phyloP scores from a whole-genome alignment of 2,888 invertebrate species.

The Hydropsyche betteni region DNA sequence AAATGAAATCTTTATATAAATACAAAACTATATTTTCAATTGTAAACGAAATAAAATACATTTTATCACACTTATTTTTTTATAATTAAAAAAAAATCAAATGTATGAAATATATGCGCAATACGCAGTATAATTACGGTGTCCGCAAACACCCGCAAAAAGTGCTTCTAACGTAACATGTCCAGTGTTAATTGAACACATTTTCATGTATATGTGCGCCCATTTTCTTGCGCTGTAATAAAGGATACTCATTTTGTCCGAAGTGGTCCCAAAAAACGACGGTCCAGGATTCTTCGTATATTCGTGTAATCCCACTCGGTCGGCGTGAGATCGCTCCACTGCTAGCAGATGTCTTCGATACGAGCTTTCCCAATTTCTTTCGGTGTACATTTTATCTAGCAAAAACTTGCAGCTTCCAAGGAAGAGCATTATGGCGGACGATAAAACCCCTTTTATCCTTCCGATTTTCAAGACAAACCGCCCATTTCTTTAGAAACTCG shows the following conservation, averaged over 20 bases:
- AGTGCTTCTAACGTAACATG: no score
- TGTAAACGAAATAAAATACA: no score
- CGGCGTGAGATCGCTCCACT: slow-evolving; percentile 4
- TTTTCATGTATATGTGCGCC: background rate
- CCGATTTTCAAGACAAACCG: slow-evolving; percentile 9
- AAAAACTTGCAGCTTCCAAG: slow-evolving; percentile 5
- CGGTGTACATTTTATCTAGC: slow-evolving; percentile 24
- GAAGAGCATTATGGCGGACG: slow-evolving; percentile 13
- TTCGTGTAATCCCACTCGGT: slow-evolving; percentile 20
- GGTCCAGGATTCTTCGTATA: background rate
- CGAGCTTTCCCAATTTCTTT: slow-evolving; percentile 27
- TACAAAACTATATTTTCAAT: background rate
- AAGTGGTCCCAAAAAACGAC: slow-evolving; percentile 1
- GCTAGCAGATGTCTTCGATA: slow-evolving; percentile 28
- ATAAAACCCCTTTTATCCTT: slow-evolving; percentile 27
- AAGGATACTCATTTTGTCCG: slow-evolving; percentile 3
- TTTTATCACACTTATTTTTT: no score
- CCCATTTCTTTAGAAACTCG: no score
- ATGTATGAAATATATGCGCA: no score
- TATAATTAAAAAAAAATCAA: no score
- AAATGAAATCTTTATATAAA: slow-evolving; percentile 11
- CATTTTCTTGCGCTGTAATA: background rate
- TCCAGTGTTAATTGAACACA: no score
- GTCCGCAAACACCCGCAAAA: no score
- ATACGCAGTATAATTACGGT: no score